phyloP scores from a whole-genome alignment of 2,797 vertebrate species.

The Thripadectes ignobilis region DNA sequence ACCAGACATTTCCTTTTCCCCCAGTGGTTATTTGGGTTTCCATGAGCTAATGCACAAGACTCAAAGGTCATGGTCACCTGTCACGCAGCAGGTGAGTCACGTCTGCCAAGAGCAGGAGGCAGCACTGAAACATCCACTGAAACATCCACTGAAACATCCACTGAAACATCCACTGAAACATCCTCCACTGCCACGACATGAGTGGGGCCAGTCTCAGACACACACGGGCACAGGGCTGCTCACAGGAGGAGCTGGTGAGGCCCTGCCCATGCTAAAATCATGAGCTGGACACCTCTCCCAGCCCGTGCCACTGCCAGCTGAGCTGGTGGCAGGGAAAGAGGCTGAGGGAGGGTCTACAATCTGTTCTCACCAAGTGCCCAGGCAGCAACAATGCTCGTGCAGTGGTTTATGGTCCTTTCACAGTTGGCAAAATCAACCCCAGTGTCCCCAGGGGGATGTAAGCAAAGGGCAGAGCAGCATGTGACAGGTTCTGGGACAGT shows the following conservation, averaged over 20 bases:
- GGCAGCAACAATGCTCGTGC: not conserved
- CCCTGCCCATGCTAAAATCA: accelerated
- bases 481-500: not conserved
- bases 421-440: not conserved
- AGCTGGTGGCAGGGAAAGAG: not conserved
- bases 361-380: not conserved
- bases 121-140: not conserved
- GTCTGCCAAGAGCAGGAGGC: not conserved
- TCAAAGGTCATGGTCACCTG: not conserved
- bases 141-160: not conserved
- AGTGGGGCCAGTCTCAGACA: not conserved
- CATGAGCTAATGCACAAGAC: not conserved
- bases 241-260: not conserved
- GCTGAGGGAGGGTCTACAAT: too few species aligned
- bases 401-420: not conserved
- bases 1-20: not conserved
- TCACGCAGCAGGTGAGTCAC: not conserved
- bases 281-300: not conserved
- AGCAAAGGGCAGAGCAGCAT: not conserved
- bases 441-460: not conserved
- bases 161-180: too few species aligned
- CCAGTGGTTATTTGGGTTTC: not conserved
- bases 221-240: accelerated
- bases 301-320: accelerated
- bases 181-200: accelerated